A percentile compares a stretch with the other conserved stretches of the same genome.
Conservation (phyloP, 2,113 vertebrate species). For the Pyxicephalus adspersus region DNA sequence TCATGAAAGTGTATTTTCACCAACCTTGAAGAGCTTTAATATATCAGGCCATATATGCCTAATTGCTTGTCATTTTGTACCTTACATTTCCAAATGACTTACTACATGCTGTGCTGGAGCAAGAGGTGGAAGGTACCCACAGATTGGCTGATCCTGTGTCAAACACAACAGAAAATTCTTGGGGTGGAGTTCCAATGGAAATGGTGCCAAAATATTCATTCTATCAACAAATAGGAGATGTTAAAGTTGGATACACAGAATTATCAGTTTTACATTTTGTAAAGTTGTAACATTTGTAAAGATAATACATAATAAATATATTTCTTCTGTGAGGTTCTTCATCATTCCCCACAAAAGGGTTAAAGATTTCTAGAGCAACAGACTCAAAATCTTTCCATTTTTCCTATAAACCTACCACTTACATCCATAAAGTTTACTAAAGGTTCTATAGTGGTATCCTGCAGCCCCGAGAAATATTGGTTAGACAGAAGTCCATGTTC, state of each 20-base stretch:
- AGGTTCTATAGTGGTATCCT: neutral
- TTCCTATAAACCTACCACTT: neutral
- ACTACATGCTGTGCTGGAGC: slow-evolving; percentile 67
- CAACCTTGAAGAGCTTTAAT: no score
- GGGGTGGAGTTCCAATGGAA: slow-evolving; percentile 66
- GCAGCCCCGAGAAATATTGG: neutral
- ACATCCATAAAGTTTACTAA: slow-evolving; percentile 45
- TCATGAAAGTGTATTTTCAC: no score
- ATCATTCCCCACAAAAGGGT: no score
- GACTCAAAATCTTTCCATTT: neutral
- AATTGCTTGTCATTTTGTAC: no score
- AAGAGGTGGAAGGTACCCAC: slow-evolving; percentile 73
- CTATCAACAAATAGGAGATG: slow-evolving; percentile 54
- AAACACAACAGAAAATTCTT: slow-evolving; percentile 68
- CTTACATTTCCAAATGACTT: slow-evolving; percentile 54
- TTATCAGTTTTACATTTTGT: no score
- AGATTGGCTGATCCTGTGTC: slow-evolving; percentile 71
- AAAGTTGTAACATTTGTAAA: neutral
- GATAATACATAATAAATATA: neutral
- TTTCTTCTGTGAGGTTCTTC: no score
- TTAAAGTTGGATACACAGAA: no score
- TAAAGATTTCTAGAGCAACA: neutral
- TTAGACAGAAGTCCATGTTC: slow-evolving; percentile 1
- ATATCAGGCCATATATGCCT: no score
- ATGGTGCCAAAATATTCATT: slow-evolving; percentile 64